Conservation (phyloP, 2,113 vertebrate genomes). For the Sinocyclocheilus anshuiensis region DNA sequence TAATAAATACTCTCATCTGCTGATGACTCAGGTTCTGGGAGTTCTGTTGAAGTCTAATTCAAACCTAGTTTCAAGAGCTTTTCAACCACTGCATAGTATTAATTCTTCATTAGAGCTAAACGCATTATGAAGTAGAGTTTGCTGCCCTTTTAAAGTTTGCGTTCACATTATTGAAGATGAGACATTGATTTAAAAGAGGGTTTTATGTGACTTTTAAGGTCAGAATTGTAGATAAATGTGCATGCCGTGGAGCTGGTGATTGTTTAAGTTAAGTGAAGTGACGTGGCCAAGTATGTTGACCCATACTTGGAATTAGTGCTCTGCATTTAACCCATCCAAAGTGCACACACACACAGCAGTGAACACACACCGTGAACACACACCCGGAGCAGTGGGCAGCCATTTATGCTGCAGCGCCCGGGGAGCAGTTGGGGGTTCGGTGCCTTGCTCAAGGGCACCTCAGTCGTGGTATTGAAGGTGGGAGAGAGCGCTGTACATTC, state of each 20-base stretch:
- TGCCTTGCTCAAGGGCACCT: too few relatives aligned
- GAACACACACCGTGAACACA: too few relatives aligned
- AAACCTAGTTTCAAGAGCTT: neutral
- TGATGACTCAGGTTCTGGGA: slow-evolving; percentile 10
- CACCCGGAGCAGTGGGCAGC: too few relatives aligned
- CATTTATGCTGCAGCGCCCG: too few relatives aligned
- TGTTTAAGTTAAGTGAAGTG: too few relatives aligned
- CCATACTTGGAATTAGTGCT: too few relatives aligned
- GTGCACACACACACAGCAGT: too few relatives aligned
- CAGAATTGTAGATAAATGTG: neutral
- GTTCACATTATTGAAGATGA: neutral
- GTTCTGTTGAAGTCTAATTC: neutral
- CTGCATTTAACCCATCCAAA: too few relatives aligned
- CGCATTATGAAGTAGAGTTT: neutral
- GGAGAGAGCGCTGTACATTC: too few relatives aligned
- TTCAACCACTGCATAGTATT: neutral
- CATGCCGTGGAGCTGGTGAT: neutral
- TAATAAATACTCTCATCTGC: slow-evolving; percentile 9
- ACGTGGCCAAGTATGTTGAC: too few relatives aligned
- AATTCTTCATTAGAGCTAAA: neutral
- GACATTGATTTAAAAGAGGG: neutral
- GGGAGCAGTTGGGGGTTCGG: too few relatives aligned
- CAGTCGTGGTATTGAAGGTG: too few relatives aligned
- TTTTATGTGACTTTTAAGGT: neutral
- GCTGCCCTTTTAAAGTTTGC: neutral